Base-by-base conservation (phyloP, 2,113 vertebrate genomes). In the Variabilichromis moorii region DNA sequence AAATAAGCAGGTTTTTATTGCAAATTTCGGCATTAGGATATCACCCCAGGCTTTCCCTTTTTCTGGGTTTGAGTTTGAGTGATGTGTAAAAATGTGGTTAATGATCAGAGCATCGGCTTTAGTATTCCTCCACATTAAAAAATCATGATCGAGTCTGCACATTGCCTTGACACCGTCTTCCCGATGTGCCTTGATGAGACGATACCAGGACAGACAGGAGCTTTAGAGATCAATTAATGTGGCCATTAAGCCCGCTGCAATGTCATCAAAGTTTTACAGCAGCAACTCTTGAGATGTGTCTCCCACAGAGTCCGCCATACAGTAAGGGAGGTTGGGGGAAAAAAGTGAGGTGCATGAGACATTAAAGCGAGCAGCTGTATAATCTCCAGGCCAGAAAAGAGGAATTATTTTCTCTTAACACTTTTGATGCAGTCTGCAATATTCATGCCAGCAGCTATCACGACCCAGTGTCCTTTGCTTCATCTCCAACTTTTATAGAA, bases 251-350 rank as follows among this genome's bases (percentile, higher is more conserved):
- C 61, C 68, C 45, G 21, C 88, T 88, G 89, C 84, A 83, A 83
- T 66, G 91, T 81, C 93, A 94, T 95, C 90, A 94, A 95, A 94
- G 90, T 96, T 95, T 94, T 88, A 92, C 88, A 76, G 57, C 82
- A 10, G 88, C 71, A 89, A 86, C 90, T 93, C 86, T 73, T 2
- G 8, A 80, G 80, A 87, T 83, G 63, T 47, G 51, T 55, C 61
- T 89, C 79, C 87, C 89, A 86, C 85, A 45, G 85, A 76, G 88
- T 81, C 63, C 47, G 82, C 33, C 31, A 40, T 31, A 71, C 50
- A 19, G 45, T 3, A 3, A 42, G 24, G 24, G 53, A 86, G 59
- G 66, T 37, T 33, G 19, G 35, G n/a, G 16, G 0, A 71, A 81
- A 57, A 85, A 13, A 50, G n/a, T 33, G 45, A 10, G 78, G 11